phyloP scores from a whole-genome alignment of 1,140 invertebrate genomes.

The Drosophila subobscura region DNA sequence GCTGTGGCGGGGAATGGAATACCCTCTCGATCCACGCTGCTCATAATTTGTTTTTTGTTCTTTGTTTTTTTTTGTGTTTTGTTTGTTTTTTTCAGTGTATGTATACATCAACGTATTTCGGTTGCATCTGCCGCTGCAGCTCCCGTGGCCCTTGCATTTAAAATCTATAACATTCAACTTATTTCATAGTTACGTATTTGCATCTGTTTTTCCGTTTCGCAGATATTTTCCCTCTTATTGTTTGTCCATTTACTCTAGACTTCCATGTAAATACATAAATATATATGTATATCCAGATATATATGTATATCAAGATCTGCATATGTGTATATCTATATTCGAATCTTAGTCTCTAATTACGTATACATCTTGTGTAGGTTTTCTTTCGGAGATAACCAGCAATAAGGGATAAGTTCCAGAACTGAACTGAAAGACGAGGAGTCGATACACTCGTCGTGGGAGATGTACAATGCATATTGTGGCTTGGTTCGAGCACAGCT shows the following conservation, averaged over 20 bases:
- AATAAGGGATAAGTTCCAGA: slow-evolving; percentile 30
- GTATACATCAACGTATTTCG: slow-evolving; percentile 69
- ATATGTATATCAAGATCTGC: slow-evolving; percentile 31
- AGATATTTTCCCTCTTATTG: slow-evolving; percentile 65
- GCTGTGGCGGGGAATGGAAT: slow-evolving; percentile 15
- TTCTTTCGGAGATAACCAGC: slow-evolving; percentile 50
- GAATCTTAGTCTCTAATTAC: slow-evolving; percentile 79
- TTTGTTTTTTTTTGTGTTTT: too few species aligned
- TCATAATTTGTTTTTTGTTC: slow-evolving; percentile 6
- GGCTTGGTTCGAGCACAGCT: slow-evolving; percentile 62
- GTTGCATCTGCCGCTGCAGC: slow-evolving; percentile 14
- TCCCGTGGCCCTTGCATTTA: slow-evolving; percentile 45
- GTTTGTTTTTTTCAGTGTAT: slow-evolving; percentile 38
- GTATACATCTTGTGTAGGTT: slow-evolving; percentile 82
- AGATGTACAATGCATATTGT: not conserved
- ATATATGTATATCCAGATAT: slow-evolving; percentile 52
- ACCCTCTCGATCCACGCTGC: slow-evolving; percentile 42
- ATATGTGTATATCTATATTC: slow-evolving; percentile 52
- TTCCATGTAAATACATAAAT: slow-evolving; percentile 66
- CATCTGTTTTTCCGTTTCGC: slow-evolving; percentile 41
- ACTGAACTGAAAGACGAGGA: slow-evolving; percentile 56
- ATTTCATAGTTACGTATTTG: slow-evolving; percentile 66
- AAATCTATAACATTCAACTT: slow-evolving; percentile 82
- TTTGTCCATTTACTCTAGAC: slow-evolving; percentile 64
- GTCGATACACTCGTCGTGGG: slow-evolving; percentile 5